These are phyloP conservation scores for Ophraella communa DNA, from an alignment of 2,888 invertebrate genomes.

Conservation along the genomic window DNA sequence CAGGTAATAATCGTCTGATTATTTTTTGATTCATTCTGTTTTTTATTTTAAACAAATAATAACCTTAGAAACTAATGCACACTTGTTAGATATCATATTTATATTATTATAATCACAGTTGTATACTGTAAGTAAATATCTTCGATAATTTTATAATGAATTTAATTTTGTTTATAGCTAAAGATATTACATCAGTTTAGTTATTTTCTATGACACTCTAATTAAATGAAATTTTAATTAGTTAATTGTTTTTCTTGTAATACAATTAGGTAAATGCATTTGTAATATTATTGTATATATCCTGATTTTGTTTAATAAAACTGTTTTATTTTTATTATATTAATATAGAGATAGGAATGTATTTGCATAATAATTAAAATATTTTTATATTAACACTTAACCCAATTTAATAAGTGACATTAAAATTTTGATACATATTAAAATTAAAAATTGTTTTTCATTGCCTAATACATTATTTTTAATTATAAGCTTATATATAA, in stretches of 20 bases:
- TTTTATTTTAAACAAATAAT: background rate
- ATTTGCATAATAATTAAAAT: too few species aligned
- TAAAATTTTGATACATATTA: too few species aligned
- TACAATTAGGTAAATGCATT: background rate
- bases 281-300: too few species aligned
- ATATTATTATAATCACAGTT: background rate
- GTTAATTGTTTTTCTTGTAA: background rate
- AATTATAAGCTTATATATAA: too few species aligned
- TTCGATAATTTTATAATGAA: background rate
- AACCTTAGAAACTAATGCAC: background rate
- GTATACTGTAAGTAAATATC: background rate
- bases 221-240: background rate
- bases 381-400: too few species aligned
- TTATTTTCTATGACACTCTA: background rate
- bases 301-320: too few species aligned
- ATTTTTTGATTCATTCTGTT: background rate
- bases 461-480: too few species aligned
- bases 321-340: too few species aligned
- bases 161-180: background rate
- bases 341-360: too few species aligned
- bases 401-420: too few species aligned
- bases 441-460: too few species aligned
- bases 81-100: background rate
- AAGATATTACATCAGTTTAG: background rate
- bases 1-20: conserved; percentile 65